Evolutionary conservation across 2,888 invertebrate genomes (phyloP).

Genomic region (Actias luna): DNA sequence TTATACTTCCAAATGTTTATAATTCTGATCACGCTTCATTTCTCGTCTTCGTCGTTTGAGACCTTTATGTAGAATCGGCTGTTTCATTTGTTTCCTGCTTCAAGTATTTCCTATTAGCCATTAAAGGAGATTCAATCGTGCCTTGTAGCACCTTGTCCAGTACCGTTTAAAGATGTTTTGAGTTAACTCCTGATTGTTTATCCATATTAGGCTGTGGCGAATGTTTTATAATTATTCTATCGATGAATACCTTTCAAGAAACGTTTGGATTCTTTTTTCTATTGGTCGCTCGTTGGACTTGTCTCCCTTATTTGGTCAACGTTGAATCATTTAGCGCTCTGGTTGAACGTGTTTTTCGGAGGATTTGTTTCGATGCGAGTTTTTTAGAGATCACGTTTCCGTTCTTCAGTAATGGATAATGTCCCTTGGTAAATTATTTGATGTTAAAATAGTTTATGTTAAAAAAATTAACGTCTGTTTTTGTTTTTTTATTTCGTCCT

Average conservation of each 20-base stretch:
- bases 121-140: conserved; percentile 49
- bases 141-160: conserved; percentile 47
- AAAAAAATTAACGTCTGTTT: conserved; percentile 1
- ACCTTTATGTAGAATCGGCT: conserved; percentile 3
- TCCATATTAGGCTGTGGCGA: conserved; percentile 54
- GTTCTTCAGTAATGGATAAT: not conserved
- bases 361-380: not conserved
- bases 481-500: not conserved
- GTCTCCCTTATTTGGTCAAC: conserved; percentile 52
- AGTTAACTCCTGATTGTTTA: conserved; percentile 45
- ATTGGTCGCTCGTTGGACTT: conserved; percentile 39
- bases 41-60: not conserved
- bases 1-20: not conserved
- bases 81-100: conserved; percentile 6
- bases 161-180: conserved; percentile 49
- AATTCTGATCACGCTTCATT: not conserved
- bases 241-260: conserved; percentile 42
- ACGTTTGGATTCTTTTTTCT: conserved; percentile 50
- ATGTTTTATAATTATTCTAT: conserved; percentile 53
- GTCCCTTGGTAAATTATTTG: not conserved
- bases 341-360: conserved; percentile 34
- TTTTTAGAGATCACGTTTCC: not conserved
- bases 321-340: conserved; percentile 56
- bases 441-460: not conserved
- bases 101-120: conserved; percentile 54